Base-by-base conservation (phyloP, 2,888 invertebrate genomes). In the Gastracanthus pulcherrimus region DNA sequence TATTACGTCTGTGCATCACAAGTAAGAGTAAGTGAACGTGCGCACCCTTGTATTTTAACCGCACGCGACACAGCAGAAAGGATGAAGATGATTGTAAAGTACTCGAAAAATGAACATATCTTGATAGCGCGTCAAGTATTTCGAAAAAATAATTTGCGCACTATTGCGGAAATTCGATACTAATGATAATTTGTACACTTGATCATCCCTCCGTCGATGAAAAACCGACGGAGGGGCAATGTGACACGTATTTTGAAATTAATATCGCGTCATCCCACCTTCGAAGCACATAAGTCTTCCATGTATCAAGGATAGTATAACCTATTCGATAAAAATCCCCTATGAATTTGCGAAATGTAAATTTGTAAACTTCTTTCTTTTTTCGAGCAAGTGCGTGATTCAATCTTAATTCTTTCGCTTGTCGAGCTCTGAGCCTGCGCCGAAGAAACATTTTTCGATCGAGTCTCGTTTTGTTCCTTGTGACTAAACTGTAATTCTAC, bases 11-110 rank as follows among this genome's bases (percentile, higher is more conserved):
- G 34, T 16, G 23, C n/a, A 19, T 36, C 31, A 13, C 26, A 67
- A 64, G 23, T 19, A 55, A 55, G 55, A 80, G 41, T 19, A 62
- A 58, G 23, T 26, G 45, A 75, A 38, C 16, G 23, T n/a, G 48
- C 29, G 36, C 74, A 58, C 55, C 6, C 11, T 66, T 80, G 71
- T 34, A 69, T 60, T 67, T 60, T 13, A 75, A 81, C 83, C 82
- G 79, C 81, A 60, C 79, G 76, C 69, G n/a, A 76, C 31, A 77
- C 78, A 84, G 85, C 84, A 82, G 83, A 84, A 86, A 86, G 83
- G 83, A 86, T 84, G 83, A 84, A 86, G 71, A 75, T 67, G 82
- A 84, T 80, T n/a, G 80, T 80, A 80, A 82, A 79, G 67, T 82
- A 83, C 81, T 62, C 48, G 74, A 71, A 80, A 84, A 85, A 83